A percentile compares a stretch with the other conserved stretches of the same genome.
These are phyloP conservation scores for Eueides isabella DNA, from an alignment of 1,140 invertebrate genomes.

Conservation along the genomic window DNA sequence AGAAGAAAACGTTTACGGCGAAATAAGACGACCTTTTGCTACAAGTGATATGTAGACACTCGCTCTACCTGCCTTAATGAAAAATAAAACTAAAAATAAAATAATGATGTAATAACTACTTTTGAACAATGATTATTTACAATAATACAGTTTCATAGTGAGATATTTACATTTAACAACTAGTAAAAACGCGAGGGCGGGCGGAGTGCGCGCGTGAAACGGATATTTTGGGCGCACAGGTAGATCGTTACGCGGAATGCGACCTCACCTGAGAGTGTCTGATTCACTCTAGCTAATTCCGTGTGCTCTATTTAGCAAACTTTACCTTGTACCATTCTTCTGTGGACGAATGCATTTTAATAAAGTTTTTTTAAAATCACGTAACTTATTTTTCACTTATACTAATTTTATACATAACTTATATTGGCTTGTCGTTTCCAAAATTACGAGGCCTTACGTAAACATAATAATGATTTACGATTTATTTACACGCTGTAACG, in stretches of 20 bases:
- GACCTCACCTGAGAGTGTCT: conserved; percentile 79
- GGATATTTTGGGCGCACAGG: conserved; percentile 78
- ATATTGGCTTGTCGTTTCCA: conserved; percentile 6
- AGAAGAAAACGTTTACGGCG: conserved; percentile 74
- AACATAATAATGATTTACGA: conserved; percentile 62
- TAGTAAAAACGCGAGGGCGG: conserved; percentile 49
- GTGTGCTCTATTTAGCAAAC: conserved; percentile 54
- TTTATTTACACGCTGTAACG: conserved; percentile 68
- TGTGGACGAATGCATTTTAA: neutral
- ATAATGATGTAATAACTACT: neutral
- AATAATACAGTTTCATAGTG: neutral
- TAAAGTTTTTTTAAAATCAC: neutral
- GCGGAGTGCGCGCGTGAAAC: conserved; percentile 55
- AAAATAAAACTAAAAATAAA: conserved; percentile 3
- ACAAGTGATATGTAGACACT: conserved; percentile 33
- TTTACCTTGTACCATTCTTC: neutral
- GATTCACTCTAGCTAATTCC: conserved; percentile 78
- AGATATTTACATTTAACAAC: conserved; percentile 35
- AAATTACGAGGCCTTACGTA: conserved; percentile 23
- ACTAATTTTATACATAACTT: neutral
- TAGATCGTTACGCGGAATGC: conserved; percentile 74
- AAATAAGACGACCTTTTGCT: conserved; percentile 54
- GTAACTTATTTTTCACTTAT: neutral
- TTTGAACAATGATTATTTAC: neutral
- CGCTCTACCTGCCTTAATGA: conserved; percentile 12